Evolutionary conservation across 2,113 vertebrate species (phyloP).

Genomic region (Elaphurus davidianus): DNA sequence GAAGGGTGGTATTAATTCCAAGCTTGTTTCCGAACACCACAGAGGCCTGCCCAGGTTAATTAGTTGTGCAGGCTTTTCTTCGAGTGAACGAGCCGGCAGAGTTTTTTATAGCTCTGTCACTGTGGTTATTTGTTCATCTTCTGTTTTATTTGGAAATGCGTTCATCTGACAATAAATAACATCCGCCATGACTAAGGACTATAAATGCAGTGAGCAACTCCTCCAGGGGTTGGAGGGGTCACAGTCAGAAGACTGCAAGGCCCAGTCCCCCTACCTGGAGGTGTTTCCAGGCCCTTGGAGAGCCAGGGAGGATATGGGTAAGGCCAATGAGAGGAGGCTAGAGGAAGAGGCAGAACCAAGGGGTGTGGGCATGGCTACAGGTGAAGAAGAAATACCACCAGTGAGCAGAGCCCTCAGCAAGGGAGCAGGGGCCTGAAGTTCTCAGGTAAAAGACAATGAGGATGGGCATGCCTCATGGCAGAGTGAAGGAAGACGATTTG

Average conservation of each 20-base stretch:
- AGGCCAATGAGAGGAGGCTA: neutral
- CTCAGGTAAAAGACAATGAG: accelerated
- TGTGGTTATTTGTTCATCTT: slow-evolving; percentile 78
- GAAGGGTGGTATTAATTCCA: slow-evolving; percentile 73
- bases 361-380: no score
- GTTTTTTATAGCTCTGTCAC: slow-evolving; percentile 73
- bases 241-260: neutral
- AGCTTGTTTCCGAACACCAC: slow-evolving; percentile 75
- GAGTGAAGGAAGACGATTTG: neutral
- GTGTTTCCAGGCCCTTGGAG: slow-evolving; percentile 18
- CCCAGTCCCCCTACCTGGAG: neutral
- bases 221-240: neutral
- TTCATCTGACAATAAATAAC: slow-evolving; percentile 77
- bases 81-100: slow-evolving; percentile 66
- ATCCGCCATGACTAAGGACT: slow-evolving; percentile 54
- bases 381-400: neutral
- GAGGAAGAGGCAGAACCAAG: neutral
- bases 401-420: neutral
- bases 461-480: accelerated
- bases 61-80: slow-evolving; percentile 76
- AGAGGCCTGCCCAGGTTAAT: slow-evolving; percentile 79
- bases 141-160: slow-evolving; percentile 78
- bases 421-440: neutral
- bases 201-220: slow-evolving; percentile 61
- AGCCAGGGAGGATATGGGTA: neutral